These are phyloP conservation scores for Acyrthosiphon pisum DNA, from an alignment of 1,140 invertebrate species.

Conservation along the genomic window DNA sequence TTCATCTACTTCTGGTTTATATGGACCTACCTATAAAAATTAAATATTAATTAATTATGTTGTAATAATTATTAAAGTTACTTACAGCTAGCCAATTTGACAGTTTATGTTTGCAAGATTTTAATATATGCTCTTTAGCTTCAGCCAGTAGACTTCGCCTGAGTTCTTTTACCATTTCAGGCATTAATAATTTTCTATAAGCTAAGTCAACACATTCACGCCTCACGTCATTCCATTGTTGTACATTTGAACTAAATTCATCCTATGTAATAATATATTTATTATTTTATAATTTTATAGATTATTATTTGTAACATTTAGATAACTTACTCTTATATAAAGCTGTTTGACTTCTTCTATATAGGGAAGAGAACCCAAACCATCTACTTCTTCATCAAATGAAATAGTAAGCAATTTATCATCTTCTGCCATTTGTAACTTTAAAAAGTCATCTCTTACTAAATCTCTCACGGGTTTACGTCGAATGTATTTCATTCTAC, in stretches of 20 bases:
- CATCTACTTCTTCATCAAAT: conserved; percentile 79
- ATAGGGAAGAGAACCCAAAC: conserved; percentile 75
- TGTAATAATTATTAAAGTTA: conserved; percentile 28
- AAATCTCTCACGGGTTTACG: conserved; percentile 94
- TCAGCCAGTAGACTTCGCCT: conserved; percentile 81
- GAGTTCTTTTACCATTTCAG: conserved; percentile 88
- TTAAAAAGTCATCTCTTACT: conserved; percentile 88
- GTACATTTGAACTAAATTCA: conserved; percentile 94
- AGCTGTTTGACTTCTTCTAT: conserved; percentile 91
- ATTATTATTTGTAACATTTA: background rate
- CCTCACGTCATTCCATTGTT: conserved; percentile 94
- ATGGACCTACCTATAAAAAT: conserved; percentile 75
- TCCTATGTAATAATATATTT: conserved; percentile 69
- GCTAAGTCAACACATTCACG: conserved; percentile 88
- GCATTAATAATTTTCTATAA: conserved; percentile 86
- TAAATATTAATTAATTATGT: background rate
- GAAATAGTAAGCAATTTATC: conserved; percentile 81
- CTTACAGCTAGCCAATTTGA: conserved; percentile 87
- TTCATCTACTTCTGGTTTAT: conserved; percentile 79
- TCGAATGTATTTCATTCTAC: conserved; percentile 89
- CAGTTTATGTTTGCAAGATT: conserved; percentile 81
- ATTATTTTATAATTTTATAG: background rate
- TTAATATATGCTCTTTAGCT: conserved; percentile 88
- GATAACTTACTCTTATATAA: conserved; percentile 74
- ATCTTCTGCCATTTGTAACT: conserved; percentile 82